Evolutionary conservation across 2,797 vertebrate genomes (phyloP).

Genomic region (Coluber constrictor): DNA sequence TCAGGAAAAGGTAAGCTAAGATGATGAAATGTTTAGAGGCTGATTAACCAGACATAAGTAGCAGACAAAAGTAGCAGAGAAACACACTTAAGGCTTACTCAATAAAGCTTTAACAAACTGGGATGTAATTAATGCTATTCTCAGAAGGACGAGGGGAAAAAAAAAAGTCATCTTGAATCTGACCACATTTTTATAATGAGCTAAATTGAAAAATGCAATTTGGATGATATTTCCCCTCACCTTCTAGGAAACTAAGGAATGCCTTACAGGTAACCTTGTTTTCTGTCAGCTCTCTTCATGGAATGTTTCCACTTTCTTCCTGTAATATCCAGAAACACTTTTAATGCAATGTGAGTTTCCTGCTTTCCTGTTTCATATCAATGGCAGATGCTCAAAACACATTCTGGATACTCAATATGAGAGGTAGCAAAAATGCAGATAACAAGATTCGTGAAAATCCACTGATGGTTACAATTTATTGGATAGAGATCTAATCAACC

Average conservation of each 20-base stretch:
- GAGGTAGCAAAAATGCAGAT: not conserved
- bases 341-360: not conserved
- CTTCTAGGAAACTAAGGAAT: not conserved
- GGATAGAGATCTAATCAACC: not conserved
- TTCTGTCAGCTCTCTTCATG: not conserved
- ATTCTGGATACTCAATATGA: not conserved
- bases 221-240: not conserved
- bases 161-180: not conserved
- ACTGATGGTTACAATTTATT: not conserved
- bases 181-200: constrained; percentile 19
- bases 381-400: not conserved
- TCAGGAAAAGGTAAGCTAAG: not conserved
- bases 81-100: constrained; percentile 20
- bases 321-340: not conserved
- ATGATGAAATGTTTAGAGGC: not conserved
- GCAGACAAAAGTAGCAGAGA: not conserved
- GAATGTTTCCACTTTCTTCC: not conserved
- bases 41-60: constrained; percentile 4
- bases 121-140: constrained; percentile 19
- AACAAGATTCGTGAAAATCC: not conserved
- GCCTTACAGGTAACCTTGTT: not conserved
- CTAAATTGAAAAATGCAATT: constrained; percentile 6
- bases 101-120: constrained; percentile 28
- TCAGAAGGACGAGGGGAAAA: not conserved
- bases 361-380: not conserved